phyloP scores from a whole-genome alignment of 2,888 invertebrate genomes.

The Agonum fuliginosum region DNA sequence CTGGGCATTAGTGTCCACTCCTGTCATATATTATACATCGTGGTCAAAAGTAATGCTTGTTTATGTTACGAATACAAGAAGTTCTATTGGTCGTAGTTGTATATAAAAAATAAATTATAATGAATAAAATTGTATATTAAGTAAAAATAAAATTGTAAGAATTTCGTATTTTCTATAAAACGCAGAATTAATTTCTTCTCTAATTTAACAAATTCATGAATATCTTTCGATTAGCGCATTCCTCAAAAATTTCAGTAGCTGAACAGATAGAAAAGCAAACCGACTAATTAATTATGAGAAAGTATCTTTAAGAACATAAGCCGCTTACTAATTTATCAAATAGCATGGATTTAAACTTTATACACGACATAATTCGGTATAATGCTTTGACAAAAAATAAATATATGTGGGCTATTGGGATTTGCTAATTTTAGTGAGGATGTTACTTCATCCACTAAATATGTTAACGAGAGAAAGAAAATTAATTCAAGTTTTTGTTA shows the following conservation, averaged over 20 bases:
- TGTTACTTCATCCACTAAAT: too few relatives aligned
- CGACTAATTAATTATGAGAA: constrained; percentile 40
- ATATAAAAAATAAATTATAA: too few relatives aligned
- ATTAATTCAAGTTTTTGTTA: too few relatives aligned
- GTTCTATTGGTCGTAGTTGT: neutral
- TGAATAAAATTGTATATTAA: neutral
- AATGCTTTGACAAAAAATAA: too few relatives aligned
- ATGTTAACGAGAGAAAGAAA: too few relatives aligned
- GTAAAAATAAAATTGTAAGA: neutral
- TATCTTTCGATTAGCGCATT: constrained; percentile 27
- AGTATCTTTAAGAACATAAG: constrained; percentile 24
- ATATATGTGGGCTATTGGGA: too few relatives aligned
- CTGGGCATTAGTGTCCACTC: too few relatives aligned
- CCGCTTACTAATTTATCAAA: constrained; percentile 34
- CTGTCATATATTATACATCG: too few relatives aligned
- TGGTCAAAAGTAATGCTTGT: too few relatives aligned
- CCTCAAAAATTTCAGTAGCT: constrained; percentile 28
- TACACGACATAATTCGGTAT: too few relatives aligned
- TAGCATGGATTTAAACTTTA: too few relatives aligned
- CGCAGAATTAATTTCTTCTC: neutral
- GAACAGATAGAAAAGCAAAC: constrained; percentile 16
- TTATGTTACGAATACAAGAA: neutral
- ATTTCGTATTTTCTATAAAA: neutral
- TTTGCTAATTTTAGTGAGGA: too few relatives aligned
- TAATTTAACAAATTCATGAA: neutral